Percentiles rank a stretch among this genome's conserved stretches.
Conservation (phyloP, 2,113 vertebrate genomes). For the Numida meleagris region DNA sequence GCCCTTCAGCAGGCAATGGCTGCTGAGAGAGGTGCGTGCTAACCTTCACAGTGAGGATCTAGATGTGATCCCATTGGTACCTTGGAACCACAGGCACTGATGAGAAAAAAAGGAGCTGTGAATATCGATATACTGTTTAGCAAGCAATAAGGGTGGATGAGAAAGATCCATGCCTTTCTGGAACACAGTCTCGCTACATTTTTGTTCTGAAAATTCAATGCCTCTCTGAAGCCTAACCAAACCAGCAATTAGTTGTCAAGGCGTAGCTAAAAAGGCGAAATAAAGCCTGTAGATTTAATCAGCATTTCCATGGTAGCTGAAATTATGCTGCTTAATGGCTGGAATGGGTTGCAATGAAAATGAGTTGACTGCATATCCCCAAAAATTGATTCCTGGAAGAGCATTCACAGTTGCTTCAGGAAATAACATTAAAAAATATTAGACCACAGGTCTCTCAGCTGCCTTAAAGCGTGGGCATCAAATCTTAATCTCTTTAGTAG, state of each 20-base stretch:
- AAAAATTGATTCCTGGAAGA: constrained; percentile 41
- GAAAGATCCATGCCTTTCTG: fast-evolving
- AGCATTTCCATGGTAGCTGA: constrained; percentile 37
- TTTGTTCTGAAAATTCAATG: constrained; percentile 3
- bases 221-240: background rate
- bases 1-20: background rate
- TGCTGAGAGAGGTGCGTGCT: background rate
- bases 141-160: fast-evolving
- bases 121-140: background rate
- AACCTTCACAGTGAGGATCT: background rate
- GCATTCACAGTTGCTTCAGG: constrained; percentile 31
- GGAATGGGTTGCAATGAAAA: constrained; percentile 8
- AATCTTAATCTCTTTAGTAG: constrained; percentile 24
- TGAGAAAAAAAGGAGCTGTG: background rate
- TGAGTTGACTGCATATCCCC: background rate
- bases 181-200: background rate
- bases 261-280: background rate
- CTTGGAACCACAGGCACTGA: background rate
- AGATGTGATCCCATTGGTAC: background rate
- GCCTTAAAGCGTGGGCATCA: constrained; percentile 7
- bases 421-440: constrained; percentile 36
- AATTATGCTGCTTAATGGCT: constrained; percentile 32
- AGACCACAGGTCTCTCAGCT: background rate
- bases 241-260: constrained; percentile 55
- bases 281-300: constrained; percentile 25